These are phyloP conservation scores for Amblyteles armatorius DNA, from an alignment of 2,888 invertebrate genomes.

Conservation along the genomic window DNA sequence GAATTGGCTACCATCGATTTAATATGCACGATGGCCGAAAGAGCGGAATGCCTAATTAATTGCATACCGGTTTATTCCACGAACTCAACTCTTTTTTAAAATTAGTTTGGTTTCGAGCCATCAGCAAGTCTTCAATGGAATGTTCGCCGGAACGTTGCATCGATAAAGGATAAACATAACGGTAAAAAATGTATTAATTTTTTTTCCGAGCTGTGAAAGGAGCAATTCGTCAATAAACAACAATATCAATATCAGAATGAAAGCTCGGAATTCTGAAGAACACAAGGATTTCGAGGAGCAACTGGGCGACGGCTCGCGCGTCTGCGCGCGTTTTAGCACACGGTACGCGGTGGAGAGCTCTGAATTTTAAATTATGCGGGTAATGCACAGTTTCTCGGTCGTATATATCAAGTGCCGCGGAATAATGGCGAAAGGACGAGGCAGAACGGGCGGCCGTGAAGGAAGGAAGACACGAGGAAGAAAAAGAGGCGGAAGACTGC, in stretches of 20 bases:
- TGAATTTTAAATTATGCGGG: conserved; percentile 81
- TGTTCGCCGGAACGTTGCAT: neutral
- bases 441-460: conserved; percentile 14
- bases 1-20: neutral
- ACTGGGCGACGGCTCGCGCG: neutral
- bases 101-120: neutral
- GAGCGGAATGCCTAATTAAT: neutral
- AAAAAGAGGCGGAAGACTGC: conserved; percentile 16
- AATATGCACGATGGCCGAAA: neutral
- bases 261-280: neutral
- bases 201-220: too few species aligned
- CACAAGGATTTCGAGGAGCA: conserved; percentile 8
- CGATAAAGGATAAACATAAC: neutral
- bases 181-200: neutral
- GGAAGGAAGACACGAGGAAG: conserved; percentile 19
- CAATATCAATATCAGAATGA: neutral
- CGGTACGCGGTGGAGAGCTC: conserved; percentile 6
- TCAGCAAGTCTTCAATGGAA: neutral
- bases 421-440: conserved; percentile 46
- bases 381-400: conserved; percentile 77
- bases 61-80: neutral
- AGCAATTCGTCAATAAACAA: too few species aligned
- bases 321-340: neutral
- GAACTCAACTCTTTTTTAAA: neutral
- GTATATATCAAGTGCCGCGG: conserved; percentile 59